These are phyloP conservation scores for Achlya flavicornis DNA, from an alignment of 2,888 invertebrate genomes.

Conservation along the genomic window DNA sequence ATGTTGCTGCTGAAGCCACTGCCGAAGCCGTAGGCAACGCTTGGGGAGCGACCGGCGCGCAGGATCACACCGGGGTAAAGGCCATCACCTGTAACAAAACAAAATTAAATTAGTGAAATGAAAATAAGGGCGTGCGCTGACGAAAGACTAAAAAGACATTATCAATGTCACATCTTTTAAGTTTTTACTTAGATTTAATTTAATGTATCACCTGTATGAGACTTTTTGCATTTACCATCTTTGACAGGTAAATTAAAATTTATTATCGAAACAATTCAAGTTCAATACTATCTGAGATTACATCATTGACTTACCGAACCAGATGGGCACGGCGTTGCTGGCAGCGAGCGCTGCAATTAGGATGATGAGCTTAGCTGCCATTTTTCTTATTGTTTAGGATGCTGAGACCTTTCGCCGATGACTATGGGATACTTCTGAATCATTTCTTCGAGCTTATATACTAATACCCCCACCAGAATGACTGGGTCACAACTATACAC, in stretches of 20 bases:
- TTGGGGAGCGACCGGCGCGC: conserved; percentile 64
- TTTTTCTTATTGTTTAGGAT: conserved; percentile 48
- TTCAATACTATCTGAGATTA: conserved; percentile 12
- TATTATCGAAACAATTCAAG: conserved; percentile 12
- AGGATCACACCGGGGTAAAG: conserved; percentile 43
- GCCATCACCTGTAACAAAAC: conserved; percentile 31
- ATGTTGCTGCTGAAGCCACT: conserved; percentile 74
- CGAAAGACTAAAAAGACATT: not conserved
- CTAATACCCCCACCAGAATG: conserved; percentile 65
- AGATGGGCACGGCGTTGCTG: conserved; percentile 60
- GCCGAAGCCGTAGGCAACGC: conserved; percentile 69
- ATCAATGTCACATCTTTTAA: no score
- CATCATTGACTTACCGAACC: conserved; percentile 44
- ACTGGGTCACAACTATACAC: conserved; percentile 63
- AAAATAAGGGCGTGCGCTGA: not conserved
- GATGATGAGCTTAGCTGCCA: conserved; percentile 63
- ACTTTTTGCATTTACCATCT: not conserved
- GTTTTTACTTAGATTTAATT: no score
- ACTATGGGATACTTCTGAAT: conserved; percentile 65
- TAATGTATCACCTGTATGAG: not conserved
- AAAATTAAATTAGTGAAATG: conserved; percentile 2
- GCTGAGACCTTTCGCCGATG: conserved; percentile 62
- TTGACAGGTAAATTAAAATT: conserved; percentile 7
- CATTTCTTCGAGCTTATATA: conserved; percentile 75
- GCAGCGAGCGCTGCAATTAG: conserved; percentile 52